A percentile compares a stretch with the other conserved stretches of the same genome.
Conservation (phyloP, 2,888 invertebrate genomes). For the Suillia variegata region DNA sequence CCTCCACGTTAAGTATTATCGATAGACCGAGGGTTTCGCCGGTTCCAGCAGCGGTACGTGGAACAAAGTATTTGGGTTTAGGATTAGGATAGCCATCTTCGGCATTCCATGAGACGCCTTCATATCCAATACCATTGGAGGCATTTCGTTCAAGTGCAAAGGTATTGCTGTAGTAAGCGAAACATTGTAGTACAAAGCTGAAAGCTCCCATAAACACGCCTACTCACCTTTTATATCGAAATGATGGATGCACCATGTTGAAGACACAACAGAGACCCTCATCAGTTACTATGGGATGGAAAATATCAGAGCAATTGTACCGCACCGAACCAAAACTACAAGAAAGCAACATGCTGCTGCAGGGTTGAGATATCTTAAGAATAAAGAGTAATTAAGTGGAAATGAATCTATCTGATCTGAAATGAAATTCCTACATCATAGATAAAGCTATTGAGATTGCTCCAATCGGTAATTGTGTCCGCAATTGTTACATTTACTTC, state of each 20-base stretch:
- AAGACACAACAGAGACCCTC: constrained; percentile 83
- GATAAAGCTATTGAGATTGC: constrained; percentile 33
- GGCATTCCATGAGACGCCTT: constrained; percentile 71
- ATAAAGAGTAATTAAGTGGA: neutral
- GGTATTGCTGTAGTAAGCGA: too few species aligned
- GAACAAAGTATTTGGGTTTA: constrained; percentile 65
- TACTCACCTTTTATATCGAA: too few species aligned
- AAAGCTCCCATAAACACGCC: too few species aligned
- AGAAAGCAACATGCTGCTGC: constrained; percentile 70
- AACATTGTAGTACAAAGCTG: too few species aligned
- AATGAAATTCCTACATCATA: constrained; percentile 27
- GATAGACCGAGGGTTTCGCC: constrained; percentile 74
- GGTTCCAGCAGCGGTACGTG: constrained; percentile 62
- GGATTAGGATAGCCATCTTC: constrained; percentile 69
- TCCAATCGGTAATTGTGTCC: constrained; percentile 32
- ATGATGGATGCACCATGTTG: constrained; percentile 70
- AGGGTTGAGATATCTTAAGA: constrained; percentile 73
- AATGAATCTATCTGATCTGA: neutral
- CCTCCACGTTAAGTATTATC: constrained; percentile 70
- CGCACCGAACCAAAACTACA: constrained; percentile 70
- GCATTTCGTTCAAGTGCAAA: too few species aligned
- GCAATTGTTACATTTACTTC: constrained; percentile 28
- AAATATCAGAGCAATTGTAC: constrained; percentile 69
- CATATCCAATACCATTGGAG: constrained; percentile 13
- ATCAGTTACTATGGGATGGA: constrained; percentile 76